Evolutionary conservation across 2,797 vertebrate genomes (phyloP).

Genomic region (Delichon dasypus): DNA sequence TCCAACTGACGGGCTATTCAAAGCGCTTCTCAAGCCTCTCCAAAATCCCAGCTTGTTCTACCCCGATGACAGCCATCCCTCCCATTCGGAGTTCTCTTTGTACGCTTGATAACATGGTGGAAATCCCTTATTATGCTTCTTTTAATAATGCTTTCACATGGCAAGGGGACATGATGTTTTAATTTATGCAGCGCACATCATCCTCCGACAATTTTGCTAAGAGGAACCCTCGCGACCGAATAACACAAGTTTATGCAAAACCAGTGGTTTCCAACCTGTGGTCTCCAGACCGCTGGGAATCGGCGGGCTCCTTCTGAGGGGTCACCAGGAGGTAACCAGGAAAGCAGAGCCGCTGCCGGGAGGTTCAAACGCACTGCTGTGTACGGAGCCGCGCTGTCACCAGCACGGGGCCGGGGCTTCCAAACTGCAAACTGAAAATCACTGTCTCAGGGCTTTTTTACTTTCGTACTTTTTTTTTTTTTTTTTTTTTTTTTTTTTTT

Average conservation of each 20-base stretch:
- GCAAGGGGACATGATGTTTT: conserved; percentile 59
- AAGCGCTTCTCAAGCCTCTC: conserved; percentile 55
- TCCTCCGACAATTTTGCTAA: conserved; percentile 34
- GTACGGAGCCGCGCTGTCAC: neutral
- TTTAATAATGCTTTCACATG: conserved; percentile 55
- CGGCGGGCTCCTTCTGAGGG: neutral
- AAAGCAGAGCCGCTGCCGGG: neutral
- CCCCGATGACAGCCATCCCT: conserved; percentile 50
- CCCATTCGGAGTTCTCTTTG: conserved; percentile 58
- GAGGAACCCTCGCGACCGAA: conserved; percentile 15
- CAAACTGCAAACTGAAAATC: neutral
- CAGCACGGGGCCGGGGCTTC: neutral
- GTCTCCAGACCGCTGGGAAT: conserved; percentile 46
- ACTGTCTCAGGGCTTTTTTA: neutral
- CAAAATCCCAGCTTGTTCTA: conserved; percentile 53
- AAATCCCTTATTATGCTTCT: conserved; percentile 63
- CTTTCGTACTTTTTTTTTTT: neutral
- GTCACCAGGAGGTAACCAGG: conserved; percentile 51
- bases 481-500: neutral
- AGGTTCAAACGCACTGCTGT: neutral
- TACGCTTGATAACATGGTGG: conserved; percentile 62
- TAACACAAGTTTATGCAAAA: conserved; percentile 53
- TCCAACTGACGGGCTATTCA: conserved; percentile 58
- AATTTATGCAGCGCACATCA: conserved; percentile 49
- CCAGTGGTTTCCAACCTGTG: conserved; percentile 57